Evolutionary conservation across 1,140 invertebrate genomes (phyloP), one percentile per base, ranked within the genome.

Genomic region (Oreohelix idahoensis): DNA sequence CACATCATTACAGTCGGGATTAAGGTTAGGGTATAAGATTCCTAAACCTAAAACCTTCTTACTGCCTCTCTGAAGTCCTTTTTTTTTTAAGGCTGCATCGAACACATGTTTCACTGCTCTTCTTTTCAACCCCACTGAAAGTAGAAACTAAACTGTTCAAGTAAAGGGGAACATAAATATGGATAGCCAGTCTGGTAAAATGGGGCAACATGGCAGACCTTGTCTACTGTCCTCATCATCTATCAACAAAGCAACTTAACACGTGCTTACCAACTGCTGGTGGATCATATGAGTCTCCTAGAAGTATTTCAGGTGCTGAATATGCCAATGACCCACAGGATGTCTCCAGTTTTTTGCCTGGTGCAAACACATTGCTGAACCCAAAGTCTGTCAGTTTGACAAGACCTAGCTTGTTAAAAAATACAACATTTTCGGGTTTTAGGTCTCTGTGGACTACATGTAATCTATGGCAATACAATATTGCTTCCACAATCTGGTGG

Each of bases 321-420:
- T 99, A 99, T 10, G 98, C 98, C 86, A 99, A 94, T 83, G 98
- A 98, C n/a, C 99, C 99, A 94, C 99, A 99, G 11, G 97, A 99
- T 29, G 99, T 99, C 93, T 99, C 97, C 87, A 99, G 93, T 92
- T 99, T 99, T 93, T 99, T 97, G 17, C 98, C 98, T 39, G 98
- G 98, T 90, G 95, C 97, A 93, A 98, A 99, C 92, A 97, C 93
- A 90, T 95, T 94, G 92, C 97, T 98, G 93, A 99, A 99, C 53
- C 99, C 98, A 94, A 99, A 99, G 93, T 99, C 99, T 75, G 99
- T 99, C 80, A 99, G 94, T 94, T 99, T 99, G 4, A 99, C 98
- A 90, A 98, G 95, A 73, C 98, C 98, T 83, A 97, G 94, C 93
- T 98, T 98, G 93, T 99, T 97, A 92, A 99, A 99, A 93, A 99